Base-by-base conservation (phyloP, 2,113 vertebrate species). In the Pituophis catenifer region DNA sequence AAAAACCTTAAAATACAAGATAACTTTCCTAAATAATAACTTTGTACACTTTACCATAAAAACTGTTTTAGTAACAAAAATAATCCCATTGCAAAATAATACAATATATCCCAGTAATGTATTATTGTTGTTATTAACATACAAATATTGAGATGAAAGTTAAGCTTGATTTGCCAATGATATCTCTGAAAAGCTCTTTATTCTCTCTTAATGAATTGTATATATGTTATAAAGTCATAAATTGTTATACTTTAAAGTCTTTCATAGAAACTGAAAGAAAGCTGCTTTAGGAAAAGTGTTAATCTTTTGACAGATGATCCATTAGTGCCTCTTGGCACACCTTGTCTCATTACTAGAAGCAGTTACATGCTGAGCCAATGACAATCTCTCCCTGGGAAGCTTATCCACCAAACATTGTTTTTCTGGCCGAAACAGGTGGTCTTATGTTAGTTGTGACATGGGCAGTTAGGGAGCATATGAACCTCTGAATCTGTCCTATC, bases 311-410 rank as follows among this genome's bases (percentile, higher is more conserved):
- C 44, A 81, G 70, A 57, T 93, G 88, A 6, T 90, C 89, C 0
- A 0, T 89, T 10, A 50, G 11, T 92, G 94, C 70, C 38, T 94
- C 94, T 92, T 38, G 6, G 21, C 48, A 65, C 50, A 29, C n/a
- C 58, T 8, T 44, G 21, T 33, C 0, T 33, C 92, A 91, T 91
- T 91, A 50, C 53, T 13, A 7, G 9, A 93, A 93, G 91, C 89
- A 93, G 10, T 4, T 0, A 9, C 94, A 91, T 62, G 52, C 95
- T 62, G 91, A 92, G 96, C 86, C 93, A 93, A 93, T 92, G 95
- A 92, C 93, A 95, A 44, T 91, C n/a, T 62, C 94, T 54, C 90
- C 65, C 93, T 57, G 90, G 93, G 96, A 95, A 92, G 75, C 91
- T 95, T 90, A 92, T 91, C 89, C 0, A 0, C 75, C 75, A 53